phyloP scores from a whole-genome alignment of 1,140 invertebrate species.

The Spodoptera frugiperda region DNA sequence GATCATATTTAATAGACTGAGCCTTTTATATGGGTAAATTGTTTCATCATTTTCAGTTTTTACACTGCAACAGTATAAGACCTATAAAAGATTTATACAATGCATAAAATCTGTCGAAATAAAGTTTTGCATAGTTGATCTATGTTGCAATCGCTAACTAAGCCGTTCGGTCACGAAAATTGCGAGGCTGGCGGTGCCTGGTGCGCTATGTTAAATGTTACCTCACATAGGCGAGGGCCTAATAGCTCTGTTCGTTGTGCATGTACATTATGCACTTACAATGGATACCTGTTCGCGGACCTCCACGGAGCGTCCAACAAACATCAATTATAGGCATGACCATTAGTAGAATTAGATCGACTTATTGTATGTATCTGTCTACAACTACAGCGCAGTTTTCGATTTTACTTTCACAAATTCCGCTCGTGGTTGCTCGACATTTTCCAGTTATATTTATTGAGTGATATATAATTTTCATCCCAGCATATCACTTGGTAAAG shows the following conservation, averaged over 20 bases:
- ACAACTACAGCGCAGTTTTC: no score
- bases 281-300: neutral
- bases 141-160: constrained; percentile 61
- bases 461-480: no score
- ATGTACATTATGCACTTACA: constrained; percentile 10
- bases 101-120: constrained; percentile 36
- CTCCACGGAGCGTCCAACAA: neutral
- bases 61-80: neutral
- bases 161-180: constrained; percentile 60
- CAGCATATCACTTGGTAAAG: neutral
- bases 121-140: constrained; percentile 44
- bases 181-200: constrained; percentile 57
- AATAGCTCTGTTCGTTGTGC: constrained; percentile 37
- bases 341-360: neutral
- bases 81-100: constrained; percentile 18
- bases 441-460: no score
- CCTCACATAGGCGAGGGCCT: constrained; percentile 47
- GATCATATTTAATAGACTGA: neutral
- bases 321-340: neutral
- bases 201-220: constrained; percentile 57
- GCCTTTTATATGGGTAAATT: no score
- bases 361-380: no score
- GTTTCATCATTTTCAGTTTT: neutral
- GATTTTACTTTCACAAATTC: no score
- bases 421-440: no score